Base-by-base conservation (phyloP, 2,113 vertebrate genomes). In the Notiomystis cincta region DNA sequence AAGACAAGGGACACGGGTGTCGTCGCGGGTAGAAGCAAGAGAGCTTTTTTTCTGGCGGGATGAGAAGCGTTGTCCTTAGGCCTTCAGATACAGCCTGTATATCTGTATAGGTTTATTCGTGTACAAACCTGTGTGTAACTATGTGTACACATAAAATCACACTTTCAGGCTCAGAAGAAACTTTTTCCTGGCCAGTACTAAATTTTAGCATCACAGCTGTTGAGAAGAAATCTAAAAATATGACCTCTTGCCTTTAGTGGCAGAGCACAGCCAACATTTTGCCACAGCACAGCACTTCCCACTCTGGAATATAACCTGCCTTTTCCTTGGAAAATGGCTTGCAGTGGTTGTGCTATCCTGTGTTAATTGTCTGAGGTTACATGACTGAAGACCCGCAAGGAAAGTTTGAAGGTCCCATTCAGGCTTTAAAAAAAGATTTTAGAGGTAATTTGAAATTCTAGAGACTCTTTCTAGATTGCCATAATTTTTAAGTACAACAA, bases 271-370 rank as follows among this genome's bases (percentile, higher is more conserved):
- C 20, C 30, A 35, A 18, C 4, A 0, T 20, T 45, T 42, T 37
- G 42, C 66, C 7, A n/a, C 35, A 33, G 20, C 1, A 2, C 54
- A 65, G 64, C 25, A 40, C 64, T 83, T 69, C 58, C 61, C 2
- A 0, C 33, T 62, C 77, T 44, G 48, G 15, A 79, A 35, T 10
- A 31, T 3, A 14, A 44, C 24, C 22, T 71, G 30, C 24, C 20
- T n/a, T 82, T 64, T 28, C 66, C 53, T 72, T 35, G 53, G 66
- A 48, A 75, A 94, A 48, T 18, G 23, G 11, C 15, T 82, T 70
- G 60, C 44, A 42, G 3, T 37, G 9, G 6, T 56, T 9, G 1
- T 70, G 22, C 24, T 65, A 5, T n/a, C 2, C 0, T 57, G 47
- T 17, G 30, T 22, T 71, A 8, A 57, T 78, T 76, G 56, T 47